Evolutionary conservation across 2,113 vertebrate genomes (phyloP).

Genomic region (Neolamprologus falcicula): DNA sequence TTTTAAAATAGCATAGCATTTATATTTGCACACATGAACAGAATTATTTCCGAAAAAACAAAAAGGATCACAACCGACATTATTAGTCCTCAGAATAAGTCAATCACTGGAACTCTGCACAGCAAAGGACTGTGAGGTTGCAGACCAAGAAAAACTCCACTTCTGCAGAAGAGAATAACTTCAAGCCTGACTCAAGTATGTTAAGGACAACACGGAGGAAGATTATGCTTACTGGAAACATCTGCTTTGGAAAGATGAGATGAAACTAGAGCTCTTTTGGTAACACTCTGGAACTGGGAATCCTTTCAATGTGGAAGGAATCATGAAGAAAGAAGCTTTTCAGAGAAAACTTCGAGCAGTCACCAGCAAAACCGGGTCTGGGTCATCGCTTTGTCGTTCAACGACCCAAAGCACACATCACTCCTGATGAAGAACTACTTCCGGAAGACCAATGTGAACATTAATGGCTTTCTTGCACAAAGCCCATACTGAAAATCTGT

Average conservation of each 20-base stretch:
- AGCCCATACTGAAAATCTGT: not conserved
- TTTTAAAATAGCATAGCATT: not conserved
- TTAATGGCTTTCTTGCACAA: not conserved
- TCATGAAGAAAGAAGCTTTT: not conserved
- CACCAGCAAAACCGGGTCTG: not conserved
- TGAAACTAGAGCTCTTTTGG: not conserved
- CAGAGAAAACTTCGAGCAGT: not conserved
- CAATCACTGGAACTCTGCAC: not conserved
- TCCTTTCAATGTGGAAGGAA: not conserved
- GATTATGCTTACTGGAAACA: not conserved
- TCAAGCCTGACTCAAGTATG: accelerated
- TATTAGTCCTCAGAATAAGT: not conserved
- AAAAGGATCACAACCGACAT: not conserved
- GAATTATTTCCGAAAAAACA: accelerated
- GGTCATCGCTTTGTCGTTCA: not conserved
- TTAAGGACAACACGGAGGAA: not conserved
- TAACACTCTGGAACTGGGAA: not conserved
- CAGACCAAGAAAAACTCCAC: not conserved
- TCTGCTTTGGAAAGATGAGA: not conserved
- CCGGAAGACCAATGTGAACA: not conserved
- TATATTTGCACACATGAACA: not conserved
- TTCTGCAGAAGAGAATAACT: not conserved
- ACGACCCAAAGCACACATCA: not conserved
- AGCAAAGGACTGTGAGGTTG: not conserved
- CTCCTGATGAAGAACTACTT: not conserved